Percentiles rank a stretch among this genome's conserved stretches.
These are phyloP conservation scores for Dryobota labecula DNA, from an alignment of 2,888 invertebrate species.

Conservation along the genomic window DNA sequence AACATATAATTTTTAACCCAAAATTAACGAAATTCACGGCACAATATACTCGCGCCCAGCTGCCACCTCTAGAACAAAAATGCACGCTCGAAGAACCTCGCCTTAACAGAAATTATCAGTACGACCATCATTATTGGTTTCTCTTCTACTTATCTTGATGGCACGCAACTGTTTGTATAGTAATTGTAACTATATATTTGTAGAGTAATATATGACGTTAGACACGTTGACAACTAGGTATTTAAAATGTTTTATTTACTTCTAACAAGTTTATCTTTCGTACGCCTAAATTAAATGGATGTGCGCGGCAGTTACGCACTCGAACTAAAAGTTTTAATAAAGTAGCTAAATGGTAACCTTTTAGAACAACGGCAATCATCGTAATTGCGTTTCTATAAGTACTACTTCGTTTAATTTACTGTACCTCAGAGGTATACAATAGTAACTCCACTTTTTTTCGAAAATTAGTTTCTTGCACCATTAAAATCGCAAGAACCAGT, in stretches of 20 bases:
- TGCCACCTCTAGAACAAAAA: too few species aligned
- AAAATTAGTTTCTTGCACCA: too few species aligned
- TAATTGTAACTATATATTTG: constrained; percentile 9
- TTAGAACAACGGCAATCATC: constrained; percentile 29
- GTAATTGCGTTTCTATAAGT: constrained; percentile 33
- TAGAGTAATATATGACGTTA: not conserved
- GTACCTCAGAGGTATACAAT: too few species aligned
- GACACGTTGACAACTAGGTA: not conserved
- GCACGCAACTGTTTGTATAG: constrained; percentile 20
- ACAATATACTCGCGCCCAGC: too few species aligned
- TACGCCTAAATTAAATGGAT: constrained; percentile 25
- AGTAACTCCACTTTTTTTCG: too few species aligned
- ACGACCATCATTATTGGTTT: constrained; percentile 22
- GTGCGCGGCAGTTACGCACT: constrained; percentile 11
- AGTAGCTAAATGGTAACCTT: constrained; percentile 41
- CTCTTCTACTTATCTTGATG: constrained; percentile 24
- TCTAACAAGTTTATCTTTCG: constrained; percentile 4
- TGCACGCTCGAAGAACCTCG: too few species aligned
- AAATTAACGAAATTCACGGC: too few species aligned
- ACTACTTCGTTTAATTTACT: constrained; percentile 12
- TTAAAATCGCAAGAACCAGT: too few species aligned
- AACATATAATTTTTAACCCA: too few species aligned
- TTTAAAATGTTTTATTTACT: not conserved
- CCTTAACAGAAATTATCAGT: constrained; percentile 33
- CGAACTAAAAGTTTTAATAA: constrained; percentile 39